Percentiles rank a stretch among this genome's conserved stretches.
These are phyloP conservation scores for Corbicula japonica DNA, from an alignment of 2,888 invertebrate genomes.

Conservation along the genomic window DNA sequence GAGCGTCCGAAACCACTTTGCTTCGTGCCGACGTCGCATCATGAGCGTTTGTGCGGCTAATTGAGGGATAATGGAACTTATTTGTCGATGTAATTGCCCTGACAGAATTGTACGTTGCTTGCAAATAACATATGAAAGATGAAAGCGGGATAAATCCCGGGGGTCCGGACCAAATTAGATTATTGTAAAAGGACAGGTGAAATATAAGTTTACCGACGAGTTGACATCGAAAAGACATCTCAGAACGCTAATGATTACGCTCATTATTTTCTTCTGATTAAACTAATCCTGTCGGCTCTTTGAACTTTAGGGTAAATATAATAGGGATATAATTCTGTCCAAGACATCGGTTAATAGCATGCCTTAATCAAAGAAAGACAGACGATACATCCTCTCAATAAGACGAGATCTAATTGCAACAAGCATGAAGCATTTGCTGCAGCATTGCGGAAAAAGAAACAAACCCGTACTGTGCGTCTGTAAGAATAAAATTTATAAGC, in stretches of 20 bases:
- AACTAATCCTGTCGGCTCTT: conserved; percentile 10
- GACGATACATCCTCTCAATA: too few relatives aligned
- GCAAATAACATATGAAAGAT: conserved; percentile 61
- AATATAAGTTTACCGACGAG: conserved; percentile 11
- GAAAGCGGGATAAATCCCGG: conserved; percentile 61
- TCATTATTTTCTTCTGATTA: conserved; percentile 36
- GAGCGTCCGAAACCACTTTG: conserved; percentile 61
- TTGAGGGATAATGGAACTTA: conserved; percentile 65
- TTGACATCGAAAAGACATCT: conserved; percentile 19
- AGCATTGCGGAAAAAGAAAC: too few relatives aligned
- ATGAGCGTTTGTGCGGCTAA: conserved; percentile 53
- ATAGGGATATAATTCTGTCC: conserved; percentile 17
- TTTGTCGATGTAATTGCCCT: conserved; percentile 64
- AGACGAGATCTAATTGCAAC: too few relatives aligned
- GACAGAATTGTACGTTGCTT: conserved; percentile 48
- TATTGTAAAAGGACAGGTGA: conserved; percentile 39
- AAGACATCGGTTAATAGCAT: not conserved
- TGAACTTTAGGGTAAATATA: conserved; percentile 6
- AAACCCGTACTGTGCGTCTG: too few relatives aligned
- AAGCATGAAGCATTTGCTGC: too few relatives aligned
- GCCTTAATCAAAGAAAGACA: not conserved
- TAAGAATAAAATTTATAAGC: too few relatives aligned
- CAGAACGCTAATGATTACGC: conserved; percentile 24
- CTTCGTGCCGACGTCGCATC: conserved; percentile 40
- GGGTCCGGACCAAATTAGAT: conserved; percentile 52